phyloP scores from a whole-genome alignment of 2,888 invertebrate genomes.

The Drosophila neoperkinsi region DNA sequence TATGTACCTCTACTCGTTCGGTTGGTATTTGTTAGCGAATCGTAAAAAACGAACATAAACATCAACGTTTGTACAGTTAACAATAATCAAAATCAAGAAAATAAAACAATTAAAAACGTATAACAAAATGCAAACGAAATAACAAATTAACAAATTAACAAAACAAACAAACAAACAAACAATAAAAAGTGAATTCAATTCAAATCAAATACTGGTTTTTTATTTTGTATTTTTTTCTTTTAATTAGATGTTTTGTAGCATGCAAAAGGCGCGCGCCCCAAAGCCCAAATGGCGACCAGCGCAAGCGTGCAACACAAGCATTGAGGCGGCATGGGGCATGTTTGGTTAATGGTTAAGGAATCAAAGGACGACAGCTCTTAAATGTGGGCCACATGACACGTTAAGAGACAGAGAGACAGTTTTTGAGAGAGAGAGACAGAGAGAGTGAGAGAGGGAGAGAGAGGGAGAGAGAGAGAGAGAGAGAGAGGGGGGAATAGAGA shows the following conservation, averaged over 20 bases:
- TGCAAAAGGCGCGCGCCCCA: slow-evolving; percentile 40
- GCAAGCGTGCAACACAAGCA: slow-evolving; percentile 49
- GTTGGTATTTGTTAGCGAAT: no score
- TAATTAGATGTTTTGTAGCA: slow-evolving; percentile 10
- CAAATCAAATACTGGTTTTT: slow-evolving; percentile 5
- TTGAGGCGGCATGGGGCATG: slow-evolving; percentile 9
- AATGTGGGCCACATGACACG: not conserved
- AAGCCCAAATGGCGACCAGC: slow-evolving; percentile 10
- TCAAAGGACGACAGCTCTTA: slow-evolving; percentile 2
- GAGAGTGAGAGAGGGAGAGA: not conserved
- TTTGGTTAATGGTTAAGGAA: not conserved
- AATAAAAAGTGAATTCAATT: not conserved
- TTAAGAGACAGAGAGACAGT: slow-evolving; percentile 1
- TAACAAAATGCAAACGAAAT: slow-evolving; percentile 13
- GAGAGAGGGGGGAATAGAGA: not conserved
- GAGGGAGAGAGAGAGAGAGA: not conserved
- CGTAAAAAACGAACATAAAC: slow-evolving; percentile 62
- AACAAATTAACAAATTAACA: slow-evolving; percentile 9
- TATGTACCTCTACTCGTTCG: no score
- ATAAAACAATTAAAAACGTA: slow-evolving; percentile 21
- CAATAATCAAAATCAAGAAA: not conserved
- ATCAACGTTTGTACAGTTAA: slow-evolving; percentile 50
- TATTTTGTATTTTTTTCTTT: not conserved
- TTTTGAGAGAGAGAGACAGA: not conserved
- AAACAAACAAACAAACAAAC: slow-evolving; percentile 14